A percentile compares a stretch with the other conserved stretches of the same genome.
Conservation (phyloP, 2,113 vertebrate species). For the Cebidichthys violaceus region DNA sequence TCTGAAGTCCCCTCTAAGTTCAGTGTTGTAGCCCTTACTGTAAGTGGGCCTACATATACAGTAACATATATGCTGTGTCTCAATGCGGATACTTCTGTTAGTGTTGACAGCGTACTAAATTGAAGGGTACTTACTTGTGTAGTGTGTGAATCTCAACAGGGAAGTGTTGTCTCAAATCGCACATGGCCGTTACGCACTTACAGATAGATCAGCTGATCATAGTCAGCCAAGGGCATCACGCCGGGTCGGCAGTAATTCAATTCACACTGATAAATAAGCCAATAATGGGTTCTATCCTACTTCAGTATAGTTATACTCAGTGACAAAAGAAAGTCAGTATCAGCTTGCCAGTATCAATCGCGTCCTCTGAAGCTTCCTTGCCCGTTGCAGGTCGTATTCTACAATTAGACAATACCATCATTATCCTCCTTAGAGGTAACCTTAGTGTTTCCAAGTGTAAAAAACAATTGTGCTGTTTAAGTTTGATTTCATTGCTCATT, state of each 20-base stretch:
- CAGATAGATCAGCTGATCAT: neutral
- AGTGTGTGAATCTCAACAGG: neutral
- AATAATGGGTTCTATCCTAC: neutral
- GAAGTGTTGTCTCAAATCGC: no score
- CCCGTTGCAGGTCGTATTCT: neutral
- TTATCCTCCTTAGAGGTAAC: neutral
- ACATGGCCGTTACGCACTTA: neutral
- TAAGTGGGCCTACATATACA: neutral
- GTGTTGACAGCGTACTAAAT: neutral
- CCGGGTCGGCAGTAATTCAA: neutral
- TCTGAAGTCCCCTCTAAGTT: neutral
- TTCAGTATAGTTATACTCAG: neutral
- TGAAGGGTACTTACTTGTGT: neutral
- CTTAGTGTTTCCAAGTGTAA: neutral
- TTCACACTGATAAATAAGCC: neutral
- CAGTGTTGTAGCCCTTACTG: neutral
- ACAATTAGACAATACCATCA: neutral
- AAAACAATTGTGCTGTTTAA: neutral
- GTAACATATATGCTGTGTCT: neutral
- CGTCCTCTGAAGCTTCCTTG: neutral
- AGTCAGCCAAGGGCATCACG: no score
- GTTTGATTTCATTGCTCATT: neutral
- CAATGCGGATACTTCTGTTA: neutral
- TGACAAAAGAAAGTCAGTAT: no score
- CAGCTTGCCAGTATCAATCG: neutral